Percentiles rank a stretch among this genome's conserved stretches.
These are phyloP conservation scores for Cirrhinus mrigala DNA, from an alignment of 2,797 vertebrate species.

Conservation along the genomic window DNA sequence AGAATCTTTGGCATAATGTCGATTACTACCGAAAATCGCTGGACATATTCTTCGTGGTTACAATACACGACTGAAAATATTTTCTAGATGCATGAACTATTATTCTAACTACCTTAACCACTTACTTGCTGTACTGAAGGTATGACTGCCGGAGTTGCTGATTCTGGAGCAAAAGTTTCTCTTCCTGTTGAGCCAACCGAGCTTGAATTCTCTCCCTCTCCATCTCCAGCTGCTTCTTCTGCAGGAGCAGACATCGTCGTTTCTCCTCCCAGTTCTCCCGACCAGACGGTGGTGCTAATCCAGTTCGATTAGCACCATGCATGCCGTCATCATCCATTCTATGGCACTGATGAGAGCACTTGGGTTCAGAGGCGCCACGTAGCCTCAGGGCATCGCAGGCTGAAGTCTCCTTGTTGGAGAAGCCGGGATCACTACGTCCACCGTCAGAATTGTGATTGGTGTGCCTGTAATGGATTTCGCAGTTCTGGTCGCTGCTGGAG, in stretches of 20 bases:
- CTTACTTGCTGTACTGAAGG: conserved; percentile 84
- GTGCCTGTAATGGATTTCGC: conserved; percentile 21
- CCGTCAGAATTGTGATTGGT: conserved; percentile 42
- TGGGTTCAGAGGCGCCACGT: conserved; percentile 19
- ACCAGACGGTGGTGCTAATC: conserved; percentile 64
- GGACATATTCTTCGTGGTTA: neutral
- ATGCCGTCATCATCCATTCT: conserved; percentile 44
- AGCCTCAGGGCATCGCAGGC: conserved; percentile 3
- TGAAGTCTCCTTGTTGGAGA: conserved; percentile 10
- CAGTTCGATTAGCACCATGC: conserved; percentile 48
- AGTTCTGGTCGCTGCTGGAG: conserved; percentile 32
- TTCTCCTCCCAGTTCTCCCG: conserved; percentile 84
- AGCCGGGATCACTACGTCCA: conserved; percentile 14
- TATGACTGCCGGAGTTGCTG: conserved; percentile 83
- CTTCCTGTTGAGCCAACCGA: conserved; percentile 88
- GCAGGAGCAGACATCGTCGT: conserved; percentile 86
- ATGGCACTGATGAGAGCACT: conserved; percentile 48
- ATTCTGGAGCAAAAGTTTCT: conserved; percentile 85
- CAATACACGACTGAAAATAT: neutral
- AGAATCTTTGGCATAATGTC: neutral
- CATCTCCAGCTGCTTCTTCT: conserved; percentile 93
- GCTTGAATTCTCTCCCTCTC: conserved; percentile 90
- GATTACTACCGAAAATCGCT: neutral
- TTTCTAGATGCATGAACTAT: neutral
- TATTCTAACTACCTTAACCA: neutral